Evolutionary conservation across 1,140 invertebrate genomes (phyloP).

Genomic region (Schlechtendalia chinensis): DNA sequence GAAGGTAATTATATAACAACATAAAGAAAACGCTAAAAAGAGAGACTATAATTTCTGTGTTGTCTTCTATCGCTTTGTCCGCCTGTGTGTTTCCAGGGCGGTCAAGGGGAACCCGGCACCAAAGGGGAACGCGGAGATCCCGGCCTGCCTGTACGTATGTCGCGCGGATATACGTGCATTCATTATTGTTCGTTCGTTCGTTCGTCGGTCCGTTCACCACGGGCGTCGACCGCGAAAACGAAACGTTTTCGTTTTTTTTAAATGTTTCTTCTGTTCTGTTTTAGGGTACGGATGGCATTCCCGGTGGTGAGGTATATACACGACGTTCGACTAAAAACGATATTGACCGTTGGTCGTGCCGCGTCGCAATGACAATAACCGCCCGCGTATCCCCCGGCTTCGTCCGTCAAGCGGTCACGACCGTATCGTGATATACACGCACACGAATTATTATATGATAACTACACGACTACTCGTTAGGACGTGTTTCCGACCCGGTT

Average conservation of each 20-base stretch:
- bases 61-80: conserved; percentile 46
- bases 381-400: too few species aligned
- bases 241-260: conserved; percentile 11
- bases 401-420: too few species aligned
- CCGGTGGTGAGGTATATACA: conserved; percentile 79
- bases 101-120: conserved; percentile 82
- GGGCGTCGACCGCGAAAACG: too few species aligned
- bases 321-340: conserved; percentile 43
- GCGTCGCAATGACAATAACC: too few species aligned
- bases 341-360: not conserved
- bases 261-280: conserved; percentile 49
- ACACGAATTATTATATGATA: too few species aligned
- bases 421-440: too few species aligned
- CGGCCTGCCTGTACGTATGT: conserved; percentile 78
- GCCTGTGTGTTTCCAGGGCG: conserved; percentile 66
- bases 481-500: too few species aligned
- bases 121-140: conserved; percentile 90
- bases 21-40: not conserved
- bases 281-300: conserved; percentile 89
- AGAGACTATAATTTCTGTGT: too few species aligned
- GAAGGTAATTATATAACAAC: conserved; percentile 62
- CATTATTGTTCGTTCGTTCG: too few species aligned
- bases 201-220: too few species aligned
- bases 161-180: not conserved
- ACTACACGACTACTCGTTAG: too few species aligned